These are phyloP conservation scores for Auanema freiburgensis DNA, from an alignment of 2,888 invertebrate species.

Conservation along the genomic window DNA sequence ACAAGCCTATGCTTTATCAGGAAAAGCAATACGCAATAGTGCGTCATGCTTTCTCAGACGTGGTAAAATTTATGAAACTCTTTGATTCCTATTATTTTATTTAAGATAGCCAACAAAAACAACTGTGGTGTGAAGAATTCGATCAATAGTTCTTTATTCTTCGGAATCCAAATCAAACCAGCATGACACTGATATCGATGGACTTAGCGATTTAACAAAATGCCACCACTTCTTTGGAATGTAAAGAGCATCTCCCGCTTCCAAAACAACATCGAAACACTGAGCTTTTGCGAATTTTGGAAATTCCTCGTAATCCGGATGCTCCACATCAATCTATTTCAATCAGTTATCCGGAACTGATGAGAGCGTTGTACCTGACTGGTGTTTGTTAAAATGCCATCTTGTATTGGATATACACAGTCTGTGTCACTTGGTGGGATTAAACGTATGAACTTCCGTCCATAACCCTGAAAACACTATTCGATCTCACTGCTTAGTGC, in stretches of 20 bases:
- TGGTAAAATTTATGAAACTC: no score
- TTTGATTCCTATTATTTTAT: no score
- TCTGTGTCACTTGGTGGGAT: slow-evolving; percentile 77
- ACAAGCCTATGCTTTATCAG: no score
- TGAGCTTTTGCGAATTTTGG: slow-evolving; percentile 72
- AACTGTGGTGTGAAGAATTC: no score
- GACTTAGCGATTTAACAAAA: slow-evolving; percentile 82
- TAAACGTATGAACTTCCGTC: slow-evolving; percentile 83
- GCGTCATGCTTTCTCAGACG: no score
- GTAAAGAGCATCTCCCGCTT: slow-evolving; percentile 85
- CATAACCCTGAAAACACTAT: slow-evolving; percentile 69
- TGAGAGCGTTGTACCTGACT: slow-evolving; percentile 71
- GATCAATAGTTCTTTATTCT: no score
- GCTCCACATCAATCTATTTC: slow-evolving; percentile 76
- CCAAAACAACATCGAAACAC: slow-evolving; percentile 67
- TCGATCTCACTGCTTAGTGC: neutral
- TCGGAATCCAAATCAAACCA: slow-evolving; percentile 74
- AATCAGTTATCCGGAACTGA: neutral
- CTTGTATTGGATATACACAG: slow-evolving; percentile 75
- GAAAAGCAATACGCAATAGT: no score
- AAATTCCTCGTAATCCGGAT: slow-evolving; percentile 76
- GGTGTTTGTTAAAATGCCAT: slow-evolving; percentile 81
- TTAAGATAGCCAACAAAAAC: no score
- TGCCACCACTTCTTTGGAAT: slow-evolving; percentile 98
- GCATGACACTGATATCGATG: slow-evolving; percentile 94